Evolutionary conservation across 2,113 vertebrate genomes (phyloP).

Genomic region (Phycodurus eques): DNA sequence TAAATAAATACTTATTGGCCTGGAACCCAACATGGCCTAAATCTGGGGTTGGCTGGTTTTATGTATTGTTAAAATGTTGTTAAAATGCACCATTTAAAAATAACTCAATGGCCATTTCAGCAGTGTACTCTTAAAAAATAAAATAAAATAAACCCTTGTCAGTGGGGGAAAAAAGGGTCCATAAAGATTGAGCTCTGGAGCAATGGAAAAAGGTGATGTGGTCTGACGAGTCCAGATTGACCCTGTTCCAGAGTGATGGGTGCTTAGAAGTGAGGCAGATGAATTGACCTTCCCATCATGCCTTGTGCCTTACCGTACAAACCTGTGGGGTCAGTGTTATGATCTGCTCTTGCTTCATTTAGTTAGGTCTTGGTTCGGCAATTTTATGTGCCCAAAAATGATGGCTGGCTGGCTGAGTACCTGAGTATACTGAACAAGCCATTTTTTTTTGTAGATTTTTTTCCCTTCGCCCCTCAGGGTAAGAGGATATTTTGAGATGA

Average conservation of each 20-base stretch:
- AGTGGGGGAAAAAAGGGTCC: not conserved
- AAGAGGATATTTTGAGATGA: not conserved
- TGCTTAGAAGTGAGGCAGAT: constrained; percentile 4
- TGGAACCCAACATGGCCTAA: too few relatives aligned
- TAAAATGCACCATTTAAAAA: too few relatives aligned
- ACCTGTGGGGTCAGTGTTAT: not conserved
- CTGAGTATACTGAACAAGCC: not conserved
- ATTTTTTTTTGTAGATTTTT: not conserved
- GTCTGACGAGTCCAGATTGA: constrained; percentile 17
- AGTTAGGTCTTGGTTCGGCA: constrained; percentile 1
- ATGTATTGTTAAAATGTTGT: too few relatives aligned
- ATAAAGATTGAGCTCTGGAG: not conserved
- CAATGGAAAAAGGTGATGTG: constrained; percentile 2
- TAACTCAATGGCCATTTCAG: not conserved
- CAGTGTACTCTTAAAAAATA: not conserved
- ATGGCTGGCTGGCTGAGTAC: not conserved
- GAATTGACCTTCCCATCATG: not conserved
- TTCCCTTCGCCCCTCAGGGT: not conserved
- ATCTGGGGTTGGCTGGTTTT: too few relatives aligned
- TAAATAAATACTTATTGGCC: too few relatives aligned
- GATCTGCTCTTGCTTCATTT: not conserved
- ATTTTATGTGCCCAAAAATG: constrained; percentile 1
- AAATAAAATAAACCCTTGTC: not conserved
- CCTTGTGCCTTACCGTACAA: not conserved
- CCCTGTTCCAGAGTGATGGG: constrained; percentile 10